Evolutionary conservation across 2,113 vertebrate species (phyloP).

Genomic region (Malurus melanocephalus): DNA sequence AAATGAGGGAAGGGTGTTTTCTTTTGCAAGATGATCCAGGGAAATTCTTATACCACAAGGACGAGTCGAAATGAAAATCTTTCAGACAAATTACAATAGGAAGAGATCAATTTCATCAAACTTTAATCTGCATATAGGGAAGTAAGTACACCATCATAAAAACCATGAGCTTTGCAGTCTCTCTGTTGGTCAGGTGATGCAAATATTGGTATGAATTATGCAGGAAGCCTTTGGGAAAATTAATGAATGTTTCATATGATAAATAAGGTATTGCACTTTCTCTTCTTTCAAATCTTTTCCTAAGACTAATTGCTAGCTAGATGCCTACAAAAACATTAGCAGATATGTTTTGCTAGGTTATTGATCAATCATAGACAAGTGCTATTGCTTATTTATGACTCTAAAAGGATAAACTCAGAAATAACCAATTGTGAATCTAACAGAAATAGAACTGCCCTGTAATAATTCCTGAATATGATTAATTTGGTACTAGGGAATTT

Average conservation of each 20-base stretch:
- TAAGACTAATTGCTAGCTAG: neutral
- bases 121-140: neutral
- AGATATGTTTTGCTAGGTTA: neutral
- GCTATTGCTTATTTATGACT: neutral
- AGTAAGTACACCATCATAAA: neutral
- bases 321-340: neutral
- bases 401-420: neutral
- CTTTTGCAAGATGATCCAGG: neutral
- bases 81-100: neutral
- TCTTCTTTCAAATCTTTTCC: neutral
- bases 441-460: neutral
- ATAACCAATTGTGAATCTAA: neutral
- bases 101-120: neutral
- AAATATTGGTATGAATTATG: neutral
- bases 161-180: neutral
- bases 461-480: neutral
- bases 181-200: neutral
- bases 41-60: neutral
- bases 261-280: neutral
- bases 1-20: neutral
- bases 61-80: neutral
- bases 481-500: neutral
- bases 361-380: neutral
- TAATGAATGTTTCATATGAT: neutral
- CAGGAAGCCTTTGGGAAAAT: neutral